Evolutionary conservation across 2,888 invertebrate genomes (phyloP), one percentile per base, ranked within the genome.

Genomic region (Diarsia rubi): DNA sequence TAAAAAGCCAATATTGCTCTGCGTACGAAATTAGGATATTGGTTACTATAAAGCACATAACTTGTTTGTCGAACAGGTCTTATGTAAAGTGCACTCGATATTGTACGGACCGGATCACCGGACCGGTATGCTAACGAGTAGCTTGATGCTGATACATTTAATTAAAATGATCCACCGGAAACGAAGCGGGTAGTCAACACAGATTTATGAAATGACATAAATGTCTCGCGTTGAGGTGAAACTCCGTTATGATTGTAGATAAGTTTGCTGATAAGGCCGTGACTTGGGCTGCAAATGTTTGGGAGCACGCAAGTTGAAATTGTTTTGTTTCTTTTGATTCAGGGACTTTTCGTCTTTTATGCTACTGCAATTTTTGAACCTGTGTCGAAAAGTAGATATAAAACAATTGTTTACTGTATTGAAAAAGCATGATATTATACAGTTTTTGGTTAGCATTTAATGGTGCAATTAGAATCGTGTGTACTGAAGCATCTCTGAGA

Each of bases 141-240:
- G 71, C 64, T 79, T 78, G 64, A 71, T 71, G 73, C 73, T 72
- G 86, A 87, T 87, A 88, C 79, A 83, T 88, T 87, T 86, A 87
- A 87, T 87, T 87, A 86, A 88, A 90, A 69, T 68, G 84, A 84
- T 83, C 87, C 91, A 92, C 93, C 95, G 95, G 95, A 95, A 95
- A 92, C 91, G 88, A 89, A 66, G 66, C 62, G 66, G 66, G 47
- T 57, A 86, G 86, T 82, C 87, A 86, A 79, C 90, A 89, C 88
- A 90, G 91, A 91, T 93, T 92, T 93, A 93, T 92, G 88, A 90
- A 93, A 91, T 90, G 88, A 90, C 91, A 93, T 93, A 92, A 93
- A 93, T 90, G 81, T 85, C 86, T 86, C 86, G 87, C 89, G 90
- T 88, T 81, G 70, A 88, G 89, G 91, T 88, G 88, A 89, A 86